These are phyloP conservation scores for Apteryx owenii DNA, from an alignment of 2,113 vertebrate genomes.

Conservation along the genomic window DNA sequence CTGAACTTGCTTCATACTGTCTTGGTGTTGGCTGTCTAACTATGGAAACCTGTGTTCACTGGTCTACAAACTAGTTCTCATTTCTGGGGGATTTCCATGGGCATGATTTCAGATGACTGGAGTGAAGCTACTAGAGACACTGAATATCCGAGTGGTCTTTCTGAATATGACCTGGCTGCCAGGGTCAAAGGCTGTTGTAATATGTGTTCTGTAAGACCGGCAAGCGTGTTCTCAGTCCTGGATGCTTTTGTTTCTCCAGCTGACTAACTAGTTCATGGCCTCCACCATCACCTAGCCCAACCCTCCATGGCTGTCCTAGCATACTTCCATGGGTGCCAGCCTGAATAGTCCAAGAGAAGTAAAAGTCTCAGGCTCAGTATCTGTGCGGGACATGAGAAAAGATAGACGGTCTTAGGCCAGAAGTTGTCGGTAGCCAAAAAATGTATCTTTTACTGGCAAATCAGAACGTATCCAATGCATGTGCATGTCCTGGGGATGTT, in stretches of 20 bases:
- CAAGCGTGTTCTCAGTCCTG: background rate
- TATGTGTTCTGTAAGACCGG: background rate
- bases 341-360: background rate
- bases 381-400: background rate
- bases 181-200: background rate
- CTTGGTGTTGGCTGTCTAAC: background rate
- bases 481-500: background rate
- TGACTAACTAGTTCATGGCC: background rate
- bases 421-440: background rate
- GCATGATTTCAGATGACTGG: background rate
- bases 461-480: background rate
- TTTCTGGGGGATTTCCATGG: background rate
- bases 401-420: background rate
- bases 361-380: background rate
- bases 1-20: background rate
- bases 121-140: background rate
- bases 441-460: background rate
- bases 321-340: background rate
- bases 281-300: background rate
- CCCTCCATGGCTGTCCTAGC: background rate
- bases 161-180: background rate
- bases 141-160: background rate
- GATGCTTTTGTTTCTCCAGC: background rate
- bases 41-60: background rate
- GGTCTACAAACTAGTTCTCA: background rate